These are phyloP conservation scores for Ectropis grisescens DNA, from an alignment of 1,140 invertebrate species.

Conservation along the genomic window DNA sequence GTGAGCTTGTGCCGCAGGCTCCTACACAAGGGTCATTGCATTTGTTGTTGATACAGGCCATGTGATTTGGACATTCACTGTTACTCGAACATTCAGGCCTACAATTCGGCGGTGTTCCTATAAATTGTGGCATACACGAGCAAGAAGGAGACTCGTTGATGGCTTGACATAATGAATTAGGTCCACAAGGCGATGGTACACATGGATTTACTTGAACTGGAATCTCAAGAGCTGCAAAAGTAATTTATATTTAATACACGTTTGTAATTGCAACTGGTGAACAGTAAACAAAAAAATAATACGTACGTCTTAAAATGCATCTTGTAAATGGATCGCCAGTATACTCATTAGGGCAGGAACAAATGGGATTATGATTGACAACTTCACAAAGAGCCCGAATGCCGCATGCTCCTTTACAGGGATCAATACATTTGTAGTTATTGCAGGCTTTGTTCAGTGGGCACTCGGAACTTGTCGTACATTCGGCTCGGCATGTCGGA, in stretches of 20 bases:
- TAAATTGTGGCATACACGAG: constrained; percentile 73
- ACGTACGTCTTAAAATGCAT: constrained; percentile 73
- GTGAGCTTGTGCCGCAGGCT: constrained; percentile 74
- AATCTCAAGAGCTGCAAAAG: constrained; percentile 67
- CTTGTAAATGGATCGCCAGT: constrained; percentile 80
- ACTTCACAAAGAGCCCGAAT: constrained; percentile 74
- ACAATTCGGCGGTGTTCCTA: constrained; percentile 76
- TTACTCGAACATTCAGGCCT: constrained; percentile 77
- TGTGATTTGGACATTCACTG: constrained; percentile 72
- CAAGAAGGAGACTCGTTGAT: constrained; percentile 74
- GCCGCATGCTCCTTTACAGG: constrained; percentile 79
- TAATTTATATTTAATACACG: too few species aligned
- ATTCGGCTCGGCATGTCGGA: constrained; percentile 78
- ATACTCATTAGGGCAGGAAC: constrained; percentile 75
- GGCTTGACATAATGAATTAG: constrained; percentile 76
- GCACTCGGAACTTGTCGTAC: constrained; percentile 77
- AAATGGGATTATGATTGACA: constrained; percentile 75
- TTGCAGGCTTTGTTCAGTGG: constrained; percentile 74
- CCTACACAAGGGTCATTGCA: constrained; percentile 78
- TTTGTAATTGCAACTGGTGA: too few species aligned
- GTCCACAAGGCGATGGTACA: constrained; percentile 78
- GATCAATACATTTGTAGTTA: constrained; percentile 78
- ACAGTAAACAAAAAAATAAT: constrained; percentile 7
- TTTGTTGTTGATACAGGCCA: constrained; percentile 78
- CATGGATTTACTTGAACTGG: constrained; percentile 72